A percentile compares a stretch with the other conserved stretches of the same genome.
Conservation (phyloP, 92 coral and sea anemone species). For the Phenganax stokvisi region DNA sequence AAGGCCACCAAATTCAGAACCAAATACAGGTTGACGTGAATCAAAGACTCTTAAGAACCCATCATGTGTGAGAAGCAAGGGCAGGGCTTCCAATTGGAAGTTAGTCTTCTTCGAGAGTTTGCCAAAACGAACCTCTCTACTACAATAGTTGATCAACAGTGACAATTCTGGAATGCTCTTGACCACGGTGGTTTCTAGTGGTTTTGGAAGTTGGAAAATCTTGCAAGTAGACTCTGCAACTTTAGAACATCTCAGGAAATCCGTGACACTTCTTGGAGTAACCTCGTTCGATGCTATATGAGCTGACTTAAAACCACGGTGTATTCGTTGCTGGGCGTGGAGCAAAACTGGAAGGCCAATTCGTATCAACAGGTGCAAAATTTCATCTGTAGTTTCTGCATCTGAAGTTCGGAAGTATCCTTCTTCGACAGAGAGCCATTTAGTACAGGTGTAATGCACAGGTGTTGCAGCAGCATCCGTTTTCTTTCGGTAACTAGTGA, state of each 20-base stretch:
- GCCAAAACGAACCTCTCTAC: not conserved
- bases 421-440: slow-evolving; percentile 15
- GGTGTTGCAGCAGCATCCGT: not conserved
- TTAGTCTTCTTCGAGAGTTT: too few species aligned
- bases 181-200: slow-evolving; percentile 1
- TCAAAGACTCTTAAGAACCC: slow-evolving; percentile 62
- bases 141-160: not conserved
- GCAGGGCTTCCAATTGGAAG: slow-evolving; percentile 61
- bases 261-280: slow-evolving; percentile 58
- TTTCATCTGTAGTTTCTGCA: not conserved
- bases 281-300: slow-evolving; percentile 54
- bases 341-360: slow-evolving; percentile 71
- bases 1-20: slow-evolving; percentile 57
- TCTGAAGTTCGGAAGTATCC: not conserved
- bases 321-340: slow-evolving; percentile 52
- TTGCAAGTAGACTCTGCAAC: slow-evolving; percentile 39
- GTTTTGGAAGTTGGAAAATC: not conserved
- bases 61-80: slow-evolving; percentile 79
- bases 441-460: not conserved
- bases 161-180: slow-evolving; percentile 3
- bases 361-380: slow-evolving; percentile 50
- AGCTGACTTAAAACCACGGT: slow-evolving; percentile 55
- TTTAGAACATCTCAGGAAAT: slow-evolving; percentile 46
- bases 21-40: slow-evolving; percentile 29
- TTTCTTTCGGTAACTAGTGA: not conserved